These are phyloP conservation scores for Myotis myotis DNA, from an alignment of 2,797 vertebrate species.

Conservation along the genomic window DNA sequence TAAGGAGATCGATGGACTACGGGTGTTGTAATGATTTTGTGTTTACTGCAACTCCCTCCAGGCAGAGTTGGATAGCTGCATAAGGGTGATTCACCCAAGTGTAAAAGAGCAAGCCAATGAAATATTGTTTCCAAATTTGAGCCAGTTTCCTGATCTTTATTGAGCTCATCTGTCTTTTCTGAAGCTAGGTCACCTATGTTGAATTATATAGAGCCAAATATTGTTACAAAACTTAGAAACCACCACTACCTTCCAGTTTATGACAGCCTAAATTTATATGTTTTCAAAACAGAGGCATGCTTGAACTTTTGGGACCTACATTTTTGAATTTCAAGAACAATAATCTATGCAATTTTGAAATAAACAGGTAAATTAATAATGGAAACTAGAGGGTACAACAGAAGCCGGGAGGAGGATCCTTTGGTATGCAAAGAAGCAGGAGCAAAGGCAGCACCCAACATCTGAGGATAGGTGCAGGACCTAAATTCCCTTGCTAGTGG, in stretches of 20 bases:
- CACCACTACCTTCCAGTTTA: background rate
- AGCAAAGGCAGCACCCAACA: background rate
- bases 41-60: constrained; percentile 35
- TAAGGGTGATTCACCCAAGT: constrained; percentile 40
- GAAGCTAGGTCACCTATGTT: background rate
- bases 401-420: background rate
- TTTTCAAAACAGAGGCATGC: background rate
- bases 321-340: background rate
- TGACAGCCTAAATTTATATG: background rate
- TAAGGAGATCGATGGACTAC: background rate
- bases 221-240: constrained; percentile 25
- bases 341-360: background rate
- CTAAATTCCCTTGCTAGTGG: background rate
- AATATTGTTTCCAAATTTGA: constrained; percentile 13
- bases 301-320: background rate
- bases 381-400: background rate
- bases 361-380: constrained; percentile 23
- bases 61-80: constrained; percentile 44
- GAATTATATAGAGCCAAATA: constrained; percentile 18
- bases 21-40: constrained; percentile 4
- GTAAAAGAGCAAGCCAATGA: constrained; percentile 36
- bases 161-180: constrained; percentile 20
- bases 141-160: constrained; percentile 36
- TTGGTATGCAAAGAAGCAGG: background rate
- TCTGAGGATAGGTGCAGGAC: background rate